Base-by-base conservation (phyloP, 2,888 invertebrate species). In the Dynastes grantii region DNA sequence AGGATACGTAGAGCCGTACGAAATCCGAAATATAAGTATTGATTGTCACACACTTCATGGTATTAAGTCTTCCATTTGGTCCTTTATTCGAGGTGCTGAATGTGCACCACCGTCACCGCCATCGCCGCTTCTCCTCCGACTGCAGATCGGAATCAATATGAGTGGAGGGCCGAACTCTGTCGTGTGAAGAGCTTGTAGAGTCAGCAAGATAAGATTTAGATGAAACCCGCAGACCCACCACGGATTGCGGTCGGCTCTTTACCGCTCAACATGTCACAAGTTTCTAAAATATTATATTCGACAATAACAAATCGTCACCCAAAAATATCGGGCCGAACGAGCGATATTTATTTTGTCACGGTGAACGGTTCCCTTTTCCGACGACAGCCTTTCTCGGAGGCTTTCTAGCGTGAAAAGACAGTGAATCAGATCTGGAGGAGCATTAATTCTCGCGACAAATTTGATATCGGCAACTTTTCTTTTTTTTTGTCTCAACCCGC, bases 131-230 rank as follows among this genome's bases (percentile, higher is more conserved):
- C 61, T 75, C 37, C 61, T 75, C 37, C 73, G 27, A 75, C 73
- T 61, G 40, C 78, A 61, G 73, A 78, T 73, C 78, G 78, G 71
- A 78, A 78, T 78, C 78, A 78, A 78, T 78, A 78, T 78, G 64
- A 78, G 71, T 70, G 70, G 70, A 77, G 77, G 37, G 71, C 61
- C 49, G 61, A 49, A 75, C 61, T 22, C 22, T 49, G 61, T 22
- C 45, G 73, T 78, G 55, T 78, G 73, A 64, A 71, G 78, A 78
- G 71, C 58, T 53, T 64, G 78, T 71, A 78, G 68, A 68, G 78
- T 78, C 78, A 78, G 78, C 78, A 78, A 78, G 78, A 78, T 78
- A 78, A 78, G 71, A 73, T 71, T 78, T 73, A 78, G 78, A 78
- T 78, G 78, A 73, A 78, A 78, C 71, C 78, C 78, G 73, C 78